Percentiles rank a stretch among this genome's conserved stretches.
Evolutionary conservation across 1,140 invertebrate genomes (phyloP).

Genomic region (Cotesia typhae): DNA sequence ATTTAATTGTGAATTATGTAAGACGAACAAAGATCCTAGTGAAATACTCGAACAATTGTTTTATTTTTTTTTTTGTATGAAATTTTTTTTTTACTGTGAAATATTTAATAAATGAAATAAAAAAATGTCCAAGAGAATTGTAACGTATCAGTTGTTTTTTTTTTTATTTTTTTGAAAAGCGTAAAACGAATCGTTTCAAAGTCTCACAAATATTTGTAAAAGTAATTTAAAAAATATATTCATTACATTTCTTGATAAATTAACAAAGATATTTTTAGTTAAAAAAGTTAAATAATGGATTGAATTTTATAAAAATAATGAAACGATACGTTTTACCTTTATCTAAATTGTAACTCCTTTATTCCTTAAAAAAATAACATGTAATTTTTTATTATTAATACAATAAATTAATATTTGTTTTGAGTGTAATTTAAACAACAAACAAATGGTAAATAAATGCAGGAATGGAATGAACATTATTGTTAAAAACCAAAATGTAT

Average conservation of each 20-base stretch:
- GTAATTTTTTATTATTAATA: background rate
- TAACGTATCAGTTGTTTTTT: conserved; percentile 7
- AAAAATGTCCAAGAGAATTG: too few species aligned
- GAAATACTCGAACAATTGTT: conserved; percentile 46
- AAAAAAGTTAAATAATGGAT: too few species aligned
- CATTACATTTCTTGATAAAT: too few species aligned
- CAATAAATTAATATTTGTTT: background rate
- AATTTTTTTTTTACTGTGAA: conserved; percentile 35
- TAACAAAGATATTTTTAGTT: too few species aligned
- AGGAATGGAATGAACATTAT: background rate
- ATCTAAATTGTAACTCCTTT: background rate
- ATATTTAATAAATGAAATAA: conserved; percentile 14
- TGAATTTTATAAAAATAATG: too few species aligned
- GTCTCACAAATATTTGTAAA: too few species aligned
- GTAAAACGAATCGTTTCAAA: too few species aligned
- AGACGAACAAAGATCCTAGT: conserved; percentile 48
- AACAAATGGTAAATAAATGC: conserved; percentile 34
- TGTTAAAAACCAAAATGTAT: background rate
- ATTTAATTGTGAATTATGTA: conserved; percentile 41
- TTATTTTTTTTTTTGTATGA: conserved; percentile 44
- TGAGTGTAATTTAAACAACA: conserved; percentile 1
- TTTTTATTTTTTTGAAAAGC: background rate
- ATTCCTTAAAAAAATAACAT: conserved; percentile 22
- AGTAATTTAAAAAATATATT: too few species aligned
- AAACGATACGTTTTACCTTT: background rate